Base-by-base conservation (phyloP, 1,140 invertebrate species). In the Drosophila grimshawi region DNA sequence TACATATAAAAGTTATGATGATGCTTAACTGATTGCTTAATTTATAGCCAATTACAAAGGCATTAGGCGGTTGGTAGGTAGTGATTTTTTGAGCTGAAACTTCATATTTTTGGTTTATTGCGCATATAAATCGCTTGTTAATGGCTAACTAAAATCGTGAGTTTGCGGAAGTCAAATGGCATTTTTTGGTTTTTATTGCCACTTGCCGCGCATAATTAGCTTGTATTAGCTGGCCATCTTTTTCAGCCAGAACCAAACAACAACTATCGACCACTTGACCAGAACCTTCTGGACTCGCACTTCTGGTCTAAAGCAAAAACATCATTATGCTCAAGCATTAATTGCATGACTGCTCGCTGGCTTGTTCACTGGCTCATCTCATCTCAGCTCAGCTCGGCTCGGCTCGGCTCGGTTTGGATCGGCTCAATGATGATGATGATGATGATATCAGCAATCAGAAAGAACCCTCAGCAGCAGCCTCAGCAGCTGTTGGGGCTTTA, bases 31-130 rank as follows among this genome's bases (percentile, higher is more conserved):
- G 85, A 85, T 76, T 88, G 79, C 77, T 88, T 89, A 88, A 88
- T 88, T 89, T 76, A 85, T 81, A 85, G 78, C 85, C 85, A 89
- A 89, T 89, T 89, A 89, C 78, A 89, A 89, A 89, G 64, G 85
- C 85, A 89, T 89, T 89, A 89, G 85, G 56, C 65, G 32, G 19
- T 41, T 37, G 29, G 19, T 19, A 45, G 33, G 51, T 37, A 51
- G 59, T 60, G 77, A 67, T 56, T 82, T 76, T 48, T 43, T n/a
- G 2, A 29, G 30, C 10, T 4, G n/a, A 10, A 51, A n/a, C 2
- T n/a, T 32, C 32, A 32, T 33, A n/a, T 33, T 30, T 81, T 79
- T 79, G 76, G 77, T 67, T 89, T 81, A 89, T 89, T 89, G 86
- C 85, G 80, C 86, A 89, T 80, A 81, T 76, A 89, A 89, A 77